Base-by-base conservation (phyloP, 2,888 invertebrate species). In the Drosophila aldrichi region DNA sequence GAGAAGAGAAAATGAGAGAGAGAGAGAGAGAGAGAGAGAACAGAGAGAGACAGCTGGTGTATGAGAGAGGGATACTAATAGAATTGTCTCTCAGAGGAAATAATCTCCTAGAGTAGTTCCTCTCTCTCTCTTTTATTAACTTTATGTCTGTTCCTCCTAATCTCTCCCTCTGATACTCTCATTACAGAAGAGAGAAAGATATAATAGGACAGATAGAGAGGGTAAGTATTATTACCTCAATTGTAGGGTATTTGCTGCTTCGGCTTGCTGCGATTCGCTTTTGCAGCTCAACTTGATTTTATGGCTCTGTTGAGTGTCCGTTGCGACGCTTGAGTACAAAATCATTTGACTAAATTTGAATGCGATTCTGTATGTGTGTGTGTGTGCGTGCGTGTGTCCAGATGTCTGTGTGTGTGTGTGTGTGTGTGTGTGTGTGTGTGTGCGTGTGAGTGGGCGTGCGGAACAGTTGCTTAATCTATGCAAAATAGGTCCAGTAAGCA, bases 301-400 rank as follows among this genome's bases (percentile, higher is more conserved):
- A 60, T 68, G 68, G 41, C 22, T 62, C 62, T 73, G 74, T 67
- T 73, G 59, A 61, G 73, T 62, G 62, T 69, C 46, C 44, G 71
- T 67, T 69, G 67, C 70, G 66, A 56, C 67, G 67, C 65, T 72
- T 52, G 61, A 65, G 61, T 56, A 65, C 65, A 73, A 71, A 75
- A 71, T 67, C 63, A 70, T 75, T 70, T 70, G 62, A 62, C 55
- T 57, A 63, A 74, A 68, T 63, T 67, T 59, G 34, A 40, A 44
- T 52, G 59, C 32, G 41, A 32, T n/a, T 41, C 29, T 16, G 41
- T 12, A 18, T 6, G 55, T n/a, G 41, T 18, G 29, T 10, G 41
- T 18, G 32, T 14, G 41, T 18, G 29, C 14, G 54, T n/a, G n/a
- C n/a, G n/a, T n/a, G n/a, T n/a, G n/a, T n/a, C n/a, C n/a, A n/a